Base-by-base conservation (phyloP, 2,113 vertebrate species). In the Varanus komodoensis region DNA sequence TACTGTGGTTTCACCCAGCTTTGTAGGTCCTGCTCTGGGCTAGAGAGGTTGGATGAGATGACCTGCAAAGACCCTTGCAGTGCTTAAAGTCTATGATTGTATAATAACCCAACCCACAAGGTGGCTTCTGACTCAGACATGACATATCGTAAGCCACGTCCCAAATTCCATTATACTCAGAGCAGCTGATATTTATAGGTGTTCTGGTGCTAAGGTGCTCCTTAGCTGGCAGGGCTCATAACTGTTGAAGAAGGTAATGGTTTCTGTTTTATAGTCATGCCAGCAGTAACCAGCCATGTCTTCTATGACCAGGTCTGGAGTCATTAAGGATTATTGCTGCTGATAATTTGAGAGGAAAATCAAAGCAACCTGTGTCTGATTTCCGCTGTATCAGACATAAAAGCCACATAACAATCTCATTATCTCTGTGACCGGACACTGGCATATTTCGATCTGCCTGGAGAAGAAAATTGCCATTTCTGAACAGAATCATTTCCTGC, bases 391-490 rank as follows among this genome's bases (percentile, higher is more conserved):
- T 54, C 78, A 86, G 44, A 92, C 15, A 48, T 80, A 86, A 90
- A 89, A 80, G 83, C 74, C 38, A 25, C 17, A 86, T 0, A 8
- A 0, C 73, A 69, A 82, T 54, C 61, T 89, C 77, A 52, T 67
- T 89, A 89, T 87, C 27, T 84, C 0, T 77, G 23, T 69, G 6
- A 89, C 85, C 0, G 1, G 1, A 21, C 54, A 15, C 5, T 80
- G 71, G 89, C 54, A 21, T 29, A 75, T 90, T 92, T 87, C 19
- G 25, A 50, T 81, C 44, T n/a, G 52, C 86, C 8, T 8, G 12
- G 8, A 93, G 54, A 92, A 92, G 15, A 27, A 79, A 29, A 88
- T 21, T 88, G 71, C 73, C 50, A 87, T 87, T 83, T 73, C 88
- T 83, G 92, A 93, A 94, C 88, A 50, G 86, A 32, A 78, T 80